phyloP scores from a whole-genome alignment of 1,140 invertebrate genomes.

The fruit fly (Drosophila melanogaster) region DNA sequence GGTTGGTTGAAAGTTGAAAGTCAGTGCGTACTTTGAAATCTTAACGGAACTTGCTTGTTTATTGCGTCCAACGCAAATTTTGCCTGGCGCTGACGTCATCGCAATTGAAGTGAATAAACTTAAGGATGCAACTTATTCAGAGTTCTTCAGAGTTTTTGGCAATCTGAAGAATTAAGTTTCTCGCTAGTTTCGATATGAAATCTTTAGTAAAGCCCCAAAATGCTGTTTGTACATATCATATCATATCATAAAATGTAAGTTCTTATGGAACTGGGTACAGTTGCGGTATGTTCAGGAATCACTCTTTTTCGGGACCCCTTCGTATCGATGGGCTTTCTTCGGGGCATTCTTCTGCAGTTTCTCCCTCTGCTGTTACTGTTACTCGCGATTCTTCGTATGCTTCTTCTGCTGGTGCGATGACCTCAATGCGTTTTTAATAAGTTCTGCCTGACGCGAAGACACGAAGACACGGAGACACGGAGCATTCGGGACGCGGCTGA shows the following conservation, averaged over 20 bases:
- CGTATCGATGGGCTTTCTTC: background rate
- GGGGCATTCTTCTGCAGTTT: background rate
- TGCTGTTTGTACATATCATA: no score
- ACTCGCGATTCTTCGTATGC: slow-evolving; percentile 6
- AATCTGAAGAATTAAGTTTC: background rate
- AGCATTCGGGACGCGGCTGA: slow-evolving; percentile 45
- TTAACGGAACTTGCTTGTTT: slow-evolving; percentile 16
- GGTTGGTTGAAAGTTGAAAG: background rate
- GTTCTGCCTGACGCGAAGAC: slow-evolving; percentile 45
- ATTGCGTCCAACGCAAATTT: slow-evolving; percentile 21
- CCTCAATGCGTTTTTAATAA: slow-evolving; percentile 74
- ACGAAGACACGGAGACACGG: slow-evolving; percentile 6
- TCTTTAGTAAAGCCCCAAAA: no score
- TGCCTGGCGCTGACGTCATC: slow-evolving; percentile 22
- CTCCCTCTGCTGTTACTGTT: slow-evolving; percentile 10
- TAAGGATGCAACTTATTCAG: background rate
- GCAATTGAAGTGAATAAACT: slow-evolving; percentile 1
- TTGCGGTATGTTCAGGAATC: no score
- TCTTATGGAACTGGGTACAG: no score
- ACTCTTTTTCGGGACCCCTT: background rate
- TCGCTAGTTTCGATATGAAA: no score
- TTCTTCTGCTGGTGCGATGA: slow-evolving; percentile 33
- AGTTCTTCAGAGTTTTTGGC: background rate
- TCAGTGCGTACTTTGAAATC: slow-evolving; percentile 24
- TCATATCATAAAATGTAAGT: no score